Evolutionary conservation across 1,140 invertebrate genomes (phyloP).

Genomic region (Cotesia chilonis): DNA sequence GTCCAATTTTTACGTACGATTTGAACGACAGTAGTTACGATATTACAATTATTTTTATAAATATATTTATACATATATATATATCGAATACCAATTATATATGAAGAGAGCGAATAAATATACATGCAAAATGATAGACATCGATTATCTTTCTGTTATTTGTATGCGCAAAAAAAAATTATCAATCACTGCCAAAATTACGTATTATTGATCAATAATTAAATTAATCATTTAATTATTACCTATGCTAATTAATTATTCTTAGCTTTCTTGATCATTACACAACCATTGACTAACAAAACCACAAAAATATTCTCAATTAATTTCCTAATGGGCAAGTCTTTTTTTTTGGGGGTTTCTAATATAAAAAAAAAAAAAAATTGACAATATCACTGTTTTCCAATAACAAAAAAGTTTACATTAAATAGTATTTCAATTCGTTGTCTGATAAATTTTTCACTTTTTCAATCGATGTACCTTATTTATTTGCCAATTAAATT

Average conservation of each 20-base stretch:
- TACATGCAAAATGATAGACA: conserved; percentile 18
- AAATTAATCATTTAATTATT: too few species aligned
- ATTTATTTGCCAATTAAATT: conserved; percentile 12
- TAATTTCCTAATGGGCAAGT: too few species aligned
- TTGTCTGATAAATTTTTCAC: conserved; percentile 30
- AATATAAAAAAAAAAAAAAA: too few species aligned
- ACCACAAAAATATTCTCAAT: too few species aligned
- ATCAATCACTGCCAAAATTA: neutral
- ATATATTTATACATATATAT: too few species aligned
- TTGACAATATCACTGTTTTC: too few species aligned
- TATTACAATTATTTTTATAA: conserved; percentile 22
- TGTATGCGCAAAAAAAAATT: conserved; percentile 28
- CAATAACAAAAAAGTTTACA: neutral
- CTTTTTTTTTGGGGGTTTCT: too few species aligned
- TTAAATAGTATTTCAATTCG: neutral
- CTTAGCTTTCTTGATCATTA: too few species aligned
- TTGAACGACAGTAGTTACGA: conserved; percentile 21
- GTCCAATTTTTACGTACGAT: conserved; percentile 14
- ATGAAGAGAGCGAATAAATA: conserved; percentile 11
- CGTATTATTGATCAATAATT: too few species aligned
- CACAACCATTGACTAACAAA: too few species aligned
- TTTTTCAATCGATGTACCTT: conserved; percentile 13
- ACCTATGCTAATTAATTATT: too few species aligned
- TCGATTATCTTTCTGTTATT: neutral
- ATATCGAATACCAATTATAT: neutral